phyloP scores from a whole-genome alignment of 2,113 vertebrate species.

The Nansenia antarctica region DNA sequence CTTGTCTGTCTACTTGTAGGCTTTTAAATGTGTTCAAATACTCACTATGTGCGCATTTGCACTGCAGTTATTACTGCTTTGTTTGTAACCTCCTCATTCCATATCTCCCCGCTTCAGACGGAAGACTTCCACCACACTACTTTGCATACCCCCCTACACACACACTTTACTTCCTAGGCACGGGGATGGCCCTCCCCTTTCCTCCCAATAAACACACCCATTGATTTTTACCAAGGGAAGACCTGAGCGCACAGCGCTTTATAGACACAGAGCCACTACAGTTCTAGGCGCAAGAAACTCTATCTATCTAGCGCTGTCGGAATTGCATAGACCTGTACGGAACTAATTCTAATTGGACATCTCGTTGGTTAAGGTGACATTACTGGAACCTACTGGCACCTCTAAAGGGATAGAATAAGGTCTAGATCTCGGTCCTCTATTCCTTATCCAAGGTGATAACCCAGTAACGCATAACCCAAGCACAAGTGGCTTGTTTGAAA shows the following conservation, averaged over 20 bases:
- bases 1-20: background rate
- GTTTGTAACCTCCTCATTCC: background rate
- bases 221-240: conserved; percentile 31
- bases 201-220: conserved; percentile 70
- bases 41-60: background rate
- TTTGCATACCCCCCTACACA: conserved; percentile 19
- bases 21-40: background rate
- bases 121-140: background rate
- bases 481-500: conserved; percentile 31
- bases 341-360: background rate
- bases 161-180: conserved; percentile 41
- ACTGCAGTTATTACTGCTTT: background rate
- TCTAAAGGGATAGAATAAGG: background rate
- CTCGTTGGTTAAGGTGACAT: background rate
- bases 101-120: background rate
- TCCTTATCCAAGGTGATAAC: conserved; percentile 21
- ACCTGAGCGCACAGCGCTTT: conserved; percentile 17
- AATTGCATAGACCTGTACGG: background rate
- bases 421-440: background rate
- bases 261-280: background rate
- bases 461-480: conserved; percentile 29
- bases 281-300: background rate
- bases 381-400: background rate
- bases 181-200: conserved; percentile 41
- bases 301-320: no score